These are phyloP conservation scores for Styela clava DNA, from an alignment of 23 tunicate species.

Conservation along the genomic window DNA sequence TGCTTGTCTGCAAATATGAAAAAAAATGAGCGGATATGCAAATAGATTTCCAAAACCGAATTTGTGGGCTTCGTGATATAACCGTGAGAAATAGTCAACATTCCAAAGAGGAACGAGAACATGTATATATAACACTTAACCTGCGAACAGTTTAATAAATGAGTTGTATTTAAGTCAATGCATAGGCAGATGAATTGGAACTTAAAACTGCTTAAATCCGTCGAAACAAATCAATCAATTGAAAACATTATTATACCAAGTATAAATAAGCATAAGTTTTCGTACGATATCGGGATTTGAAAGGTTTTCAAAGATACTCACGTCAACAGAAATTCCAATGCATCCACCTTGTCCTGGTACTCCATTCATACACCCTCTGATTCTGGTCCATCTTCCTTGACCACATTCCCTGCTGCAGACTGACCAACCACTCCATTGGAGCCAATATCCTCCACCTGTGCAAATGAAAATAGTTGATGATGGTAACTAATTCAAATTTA, in stretches of 20 bases:
- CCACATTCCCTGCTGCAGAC: constrained; percentile 62
- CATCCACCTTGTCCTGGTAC: constrained; percentile 37
- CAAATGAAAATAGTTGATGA: not conserved
- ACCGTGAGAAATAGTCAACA: not conserved
- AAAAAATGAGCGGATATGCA: not conserved
- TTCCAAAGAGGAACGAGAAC: no score
- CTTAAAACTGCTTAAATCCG: no score
- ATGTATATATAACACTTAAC: no score
- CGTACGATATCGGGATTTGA: no score
- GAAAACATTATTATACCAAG: no score
- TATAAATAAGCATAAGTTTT: no score
- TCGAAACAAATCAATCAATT: no score
- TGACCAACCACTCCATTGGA: constrained; percentile 51
- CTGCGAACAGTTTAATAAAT: no score
- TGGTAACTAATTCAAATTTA: no score
- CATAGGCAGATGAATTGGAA: no score
- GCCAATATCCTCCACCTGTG: constrained; percentile 36
- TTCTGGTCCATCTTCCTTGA: constrained; percentile 48
- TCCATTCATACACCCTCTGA: constrained; percentile 46
- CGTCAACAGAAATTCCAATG: constrained; percentile 29
- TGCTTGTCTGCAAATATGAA: constrained; percentile 5
- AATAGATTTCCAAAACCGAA: constrained; percentile 4
- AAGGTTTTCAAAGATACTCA: no score
- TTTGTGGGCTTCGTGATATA: not conserved
- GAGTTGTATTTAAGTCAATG: no score